Evolutionary conservation across 2,888 invertebrate genomes (phyloP).

Genomic region (Eulithis prunata): DNA sequence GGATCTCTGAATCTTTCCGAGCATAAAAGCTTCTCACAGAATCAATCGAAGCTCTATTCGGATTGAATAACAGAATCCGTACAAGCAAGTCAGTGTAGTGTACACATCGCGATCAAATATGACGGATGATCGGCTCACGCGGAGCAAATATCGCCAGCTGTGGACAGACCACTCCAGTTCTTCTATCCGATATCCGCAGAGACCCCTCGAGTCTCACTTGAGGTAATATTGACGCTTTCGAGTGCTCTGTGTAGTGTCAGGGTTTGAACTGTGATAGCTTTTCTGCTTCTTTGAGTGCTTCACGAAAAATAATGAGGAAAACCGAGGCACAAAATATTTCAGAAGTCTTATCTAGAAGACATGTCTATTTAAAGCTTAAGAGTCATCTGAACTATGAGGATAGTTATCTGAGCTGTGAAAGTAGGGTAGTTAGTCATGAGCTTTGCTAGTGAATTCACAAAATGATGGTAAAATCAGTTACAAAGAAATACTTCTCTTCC

Average conservation of each 20-base stretch:
- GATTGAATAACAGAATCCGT: conserved; percentile 21
- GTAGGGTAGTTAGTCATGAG: too few relatives aligned
- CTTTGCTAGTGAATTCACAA: too few relatives aligned
- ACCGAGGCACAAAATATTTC: background rate
- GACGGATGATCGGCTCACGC: conserved; percentile 53
- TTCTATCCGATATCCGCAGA: conserved; percentile 62
- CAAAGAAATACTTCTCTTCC: too few relatives aligned
- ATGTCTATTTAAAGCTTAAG: too few relatives aligned
- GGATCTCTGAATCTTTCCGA: background rate
- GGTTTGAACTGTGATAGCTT: conserved; percentile 35
- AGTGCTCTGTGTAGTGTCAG: conserved; percentile 29
- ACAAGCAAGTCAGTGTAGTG: conserved; percentile 22
- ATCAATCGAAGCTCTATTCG: conserved; percentile 10
- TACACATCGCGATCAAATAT: conserved; percentile 52
- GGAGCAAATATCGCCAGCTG: conserved; percentile 56
- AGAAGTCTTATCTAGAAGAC: too few relatives aligned
- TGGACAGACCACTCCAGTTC: conserved; percentile 69
- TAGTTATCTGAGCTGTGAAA: too few relatives aligned
- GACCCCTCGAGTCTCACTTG: conserved; percentile 44
- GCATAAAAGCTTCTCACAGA: background rate
- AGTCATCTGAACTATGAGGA: too few relatives aligned
- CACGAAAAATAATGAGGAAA: background rate
- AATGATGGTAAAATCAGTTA: too few relatives aligned
- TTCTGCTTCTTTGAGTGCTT: conserved; percentile 6
- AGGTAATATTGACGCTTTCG: conserved; percentile 34